Evolutionary conservation across 2,888 invertebrate species (phyloP).

Genomic region (Aphidoletes aphidimyza): DNA sequence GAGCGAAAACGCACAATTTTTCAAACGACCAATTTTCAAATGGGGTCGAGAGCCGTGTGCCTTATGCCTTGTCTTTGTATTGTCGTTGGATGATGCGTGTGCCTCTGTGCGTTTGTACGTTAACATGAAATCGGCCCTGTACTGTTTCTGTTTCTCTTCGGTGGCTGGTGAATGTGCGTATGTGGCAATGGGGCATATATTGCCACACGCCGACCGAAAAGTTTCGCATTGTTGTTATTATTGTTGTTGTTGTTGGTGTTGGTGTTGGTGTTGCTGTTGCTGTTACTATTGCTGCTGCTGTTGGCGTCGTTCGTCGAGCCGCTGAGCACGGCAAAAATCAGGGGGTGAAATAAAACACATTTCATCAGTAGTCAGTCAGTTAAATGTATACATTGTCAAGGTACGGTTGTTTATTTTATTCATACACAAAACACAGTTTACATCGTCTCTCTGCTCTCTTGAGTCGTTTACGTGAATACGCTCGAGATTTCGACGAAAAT

Average conservation of each 20-base stretch:
- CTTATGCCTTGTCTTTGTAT: no score
- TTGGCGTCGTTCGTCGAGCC: constrained; percentile 19
- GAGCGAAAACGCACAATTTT: no score
- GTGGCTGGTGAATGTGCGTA: background rate
- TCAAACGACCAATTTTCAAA: no score
- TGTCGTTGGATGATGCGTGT: no score
- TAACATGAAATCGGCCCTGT: no score
- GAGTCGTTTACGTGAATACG: no score
- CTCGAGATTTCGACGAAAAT: no score
- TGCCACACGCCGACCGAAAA: constrained; percentile 45
- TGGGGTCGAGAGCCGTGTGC: no score
- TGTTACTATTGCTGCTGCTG: background rate
- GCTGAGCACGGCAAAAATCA: constrained; percentile 43
- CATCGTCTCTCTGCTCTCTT: no score
- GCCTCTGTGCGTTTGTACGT: no score
- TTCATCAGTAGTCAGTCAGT: constrained; percentile 51
- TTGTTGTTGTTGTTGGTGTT: background rate
- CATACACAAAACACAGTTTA: background rate
- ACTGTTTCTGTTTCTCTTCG: no score
- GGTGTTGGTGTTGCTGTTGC: background rate
- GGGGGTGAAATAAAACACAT: constrained; percentile 50
- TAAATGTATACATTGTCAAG: constrained; percentile 46
- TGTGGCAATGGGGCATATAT: constrained; percentile 26
- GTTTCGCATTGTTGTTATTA: background rate
- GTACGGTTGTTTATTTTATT: constrained; percentile 45